phyloP scores from a whole-genome alignment of 2,113 vertebrate genomes.

The Peromyscus polionotus region DNA sequence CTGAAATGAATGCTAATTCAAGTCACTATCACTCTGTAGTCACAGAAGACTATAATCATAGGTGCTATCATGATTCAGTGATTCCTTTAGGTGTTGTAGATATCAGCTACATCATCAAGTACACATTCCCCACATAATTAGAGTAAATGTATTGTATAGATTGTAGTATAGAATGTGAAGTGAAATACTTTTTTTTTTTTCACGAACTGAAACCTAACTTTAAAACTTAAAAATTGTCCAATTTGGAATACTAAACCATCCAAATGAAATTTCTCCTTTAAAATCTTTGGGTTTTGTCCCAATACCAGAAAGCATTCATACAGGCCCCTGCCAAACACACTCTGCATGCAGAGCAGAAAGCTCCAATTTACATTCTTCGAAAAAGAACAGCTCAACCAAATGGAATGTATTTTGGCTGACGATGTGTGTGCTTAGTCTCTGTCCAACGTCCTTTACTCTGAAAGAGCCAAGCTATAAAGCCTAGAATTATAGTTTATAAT shows the following conservation, averaged over 20 bases:
- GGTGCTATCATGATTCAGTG: neutral
- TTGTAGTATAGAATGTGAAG: neutral
- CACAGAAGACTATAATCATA: neutral
- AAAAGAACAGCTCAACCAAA: slow-evolving; percentile 75
- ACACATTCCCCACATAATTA: neutral
- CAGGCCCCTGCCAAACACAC: slow-evolving; percentile 45
- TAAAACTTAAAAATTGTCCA: too few species aligned
- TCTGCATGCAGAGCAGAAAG: slow-evolving; percentile 42
- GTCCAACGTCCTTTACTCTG: slow-evolving; percentile 77
- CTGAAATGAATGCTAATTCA: neutral
- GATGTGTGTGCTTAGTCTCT: slow-evolving; percentile 79
- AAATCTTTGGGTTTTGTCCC: neutral
- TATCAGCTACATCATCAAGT: neutral
- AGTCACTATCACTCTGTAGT: neutral
- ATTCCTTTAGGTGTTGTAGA: neutral
- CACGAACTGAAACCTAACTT: neutral
- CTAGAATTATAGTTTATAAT: slow-evolving; percentile 82
- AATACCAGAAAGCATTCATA: slow-evolving; percentile 46
- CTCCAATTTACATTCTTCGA: slow-evolving; percentile 67
- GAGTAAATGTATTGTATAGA: neutral
- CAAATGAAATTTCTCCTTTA: slow-evolving; percentile 47
- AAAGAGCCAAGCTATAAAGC: slow-evolving; percentile 75
- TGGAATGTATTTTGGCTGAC: slow-evolving; percentile 80
- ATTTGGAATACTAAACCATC: slow-evolving; percentile 51
- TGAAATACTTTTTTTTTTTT: neutral